These are phyloP conservation scores for Garra rufa DNA, from an alignment of 2,113 vertebrate species.

Conservation along the genomic window DNA sequence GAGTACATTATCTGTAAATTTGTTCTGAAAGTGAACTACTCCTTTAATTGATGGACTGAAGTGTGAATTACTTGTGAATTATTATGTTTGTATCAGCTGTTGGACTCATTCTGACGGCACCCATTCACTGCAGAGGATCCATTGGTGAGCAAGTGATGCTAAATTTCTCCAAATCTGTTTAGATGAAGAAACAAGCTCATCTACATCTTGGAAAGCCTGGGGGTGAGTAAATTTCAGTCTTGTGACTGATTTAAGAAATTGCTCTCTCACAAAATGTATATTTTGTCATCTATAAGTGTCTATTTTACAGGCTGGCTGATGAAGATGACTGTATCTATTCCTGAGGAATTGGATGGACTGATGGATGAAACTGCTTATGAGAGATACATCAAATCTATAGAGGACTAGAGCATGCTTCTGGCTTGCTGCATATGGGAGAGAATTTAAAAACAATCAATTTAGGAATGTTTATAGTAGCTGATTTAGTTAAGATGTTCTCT, in stretches of 20 bases:
- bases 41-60: too few relatives aligned
- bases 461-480: slow-evolving; percentile 33
- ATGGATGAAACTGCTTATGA: slow-evolving; percentile 95
- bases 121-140: too few relatives aligned
- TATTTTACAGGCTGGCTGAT: slow-evolving; percentile 90
- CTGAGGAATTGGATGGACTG: slow-evolving; percentile 88
- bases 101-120: too few relatives aligned
- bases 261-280: not conserved
- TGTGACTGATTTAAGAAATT: not conserved
- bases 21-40: too few relatives aligned
- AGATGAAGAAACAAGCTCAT: too few relatives aligned
- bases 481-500: slow-evolving; percentile 39
- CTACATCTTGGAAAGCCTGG: not conserved
- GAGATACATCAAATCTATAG: slow-evolving; percentile 91
- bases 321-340: slow-evolving; percentile 93
- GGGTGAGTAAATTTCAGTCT: not conserved
- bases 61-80: too few relatives aligned
- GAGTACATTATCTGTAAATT: too few relatives aligned
- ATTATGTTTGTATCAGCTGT: too few relatives aligned
- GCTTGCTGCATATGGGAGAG: slow-evolving; percentile 16
- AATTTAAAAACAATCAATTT: slow-evolving; percentile 18
- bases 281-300: not conserved
- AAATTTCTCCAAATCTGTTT: too few relatives aligned
- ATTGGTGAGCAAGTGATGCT: too few relatives aligned
- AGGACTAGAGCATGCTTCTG: slow-evolving; percentile 77